Percentiles rank a stretch among this genome's conserved stretches.
Conservation (phyloP, 2,113 vertebrate species). For the Mus spicilegus region DNA sequence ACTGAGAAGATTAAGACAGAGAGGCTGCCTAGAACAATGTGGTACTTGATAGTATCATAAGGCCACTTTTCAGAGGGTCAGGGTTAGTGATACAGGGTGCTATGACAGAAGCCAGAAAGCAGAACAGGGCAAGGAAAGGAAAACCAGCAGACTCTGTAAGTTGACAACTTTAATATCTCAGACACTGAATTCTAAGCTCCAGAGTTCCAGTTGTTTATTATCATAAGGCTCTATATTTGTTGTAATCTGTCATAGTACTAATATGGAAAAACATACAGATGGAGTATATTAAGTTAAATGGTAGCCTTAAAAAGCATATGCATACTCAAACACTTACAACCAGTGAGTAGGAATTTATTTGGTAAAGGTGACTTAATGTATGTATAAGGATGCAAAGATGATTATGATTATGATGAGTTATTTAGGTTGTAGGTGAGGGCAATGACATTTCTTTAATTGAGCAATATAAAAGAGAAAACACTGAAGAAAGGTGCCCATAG, state of each 20-base stretch:
- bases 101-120: neutral
- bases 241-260: neutral
- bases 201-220: neutral
- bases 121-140: neutral
- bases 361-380: neutral
- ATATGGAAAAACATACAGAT: neutral
- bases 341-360: neutral
- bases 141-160: neutral
- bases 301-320: neutral
- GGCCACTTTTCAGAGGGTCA: neutral
- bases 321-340: neutral
- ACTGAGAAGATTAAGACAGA: neutral
- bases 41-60: neutral
- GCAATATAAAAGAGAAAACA: neutral
- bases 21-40: neutral
- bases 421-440: neutral
- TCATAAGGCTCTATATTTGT: neutral
- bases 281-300: neutral
- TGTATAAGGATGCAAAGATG: neutral
- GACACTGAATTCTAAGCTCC: neutral
- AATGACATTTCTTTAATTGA: neutral
- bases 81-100: neutral
- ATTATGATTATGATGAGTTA: neutral
- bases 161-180: neutral
- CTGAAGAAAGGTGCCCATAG: neutral